A percentile compares a stretch with the other conserved stretches of the same genome.
These are phyloP conservation scores for Corydoras maculifer DNA, from an alignment of 2,113 vertebrate genomes.

Conservation along the genomic window DNA sequence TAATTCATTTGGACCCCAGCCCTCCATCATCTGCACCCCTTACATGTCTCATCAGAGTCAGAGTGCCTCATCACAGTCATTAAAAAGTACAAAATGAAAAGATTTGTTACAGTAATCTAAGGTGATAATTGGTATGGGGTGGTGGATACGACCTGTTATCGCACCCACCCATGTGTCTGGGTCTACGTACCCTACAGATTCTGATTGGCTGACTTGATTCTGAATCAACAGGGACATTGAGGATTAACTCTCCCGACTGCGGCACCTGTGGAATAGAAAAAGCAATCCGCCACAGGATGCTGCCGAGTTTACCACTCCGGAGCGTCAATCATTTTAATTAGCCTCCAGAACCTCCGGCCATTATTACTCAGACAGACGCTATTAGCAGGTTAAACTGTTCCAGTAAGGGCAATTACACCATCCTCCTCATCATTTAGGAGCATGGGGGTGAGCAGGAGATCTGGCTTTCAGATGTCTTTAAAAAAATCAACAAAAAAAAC, in stretches of 20 bases:
- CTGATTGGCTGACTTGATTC: constrained; percentile 10
- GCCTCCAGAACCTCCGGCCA: constrained; percentile 25
- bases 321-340: constrained; percentile 33
- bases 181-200: background rate
- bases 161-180: too few relatives aligned
- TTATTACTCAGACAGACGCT: constrained; percentile 35
- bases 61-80: too few relatives aligned
- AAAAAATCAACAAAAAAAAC: too few relatives aligned
- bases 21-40: too few relatives aligned
- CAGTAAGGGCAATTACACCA: constrained; percentile 30
- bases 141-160: background rate
- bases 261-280: constrained; percentile 7
- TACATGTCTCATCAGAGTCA: too few relatives aligned
- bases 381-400: constrained; percentile 45
- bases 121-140: background rate
- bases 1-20: too few relatives aligned
- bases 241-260: constrained; percentile 8
- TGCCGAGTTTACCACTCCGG: constrained; percentile 8
- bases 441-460: constrained; percentile 40
- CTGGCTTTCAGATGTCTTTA: background rate
- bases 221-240: background rate
- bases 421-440: constrained; percentile 37
- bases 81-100: too few relatives aligned
- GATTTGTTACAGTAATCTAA: too few relatives aligned
- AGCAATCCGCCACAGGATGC: constrained; percentile 7